phyloP scores from a whole-genome alignment of 2,888 invertebrate genomes.

The Dorcus parallelipipedus region DNA sequence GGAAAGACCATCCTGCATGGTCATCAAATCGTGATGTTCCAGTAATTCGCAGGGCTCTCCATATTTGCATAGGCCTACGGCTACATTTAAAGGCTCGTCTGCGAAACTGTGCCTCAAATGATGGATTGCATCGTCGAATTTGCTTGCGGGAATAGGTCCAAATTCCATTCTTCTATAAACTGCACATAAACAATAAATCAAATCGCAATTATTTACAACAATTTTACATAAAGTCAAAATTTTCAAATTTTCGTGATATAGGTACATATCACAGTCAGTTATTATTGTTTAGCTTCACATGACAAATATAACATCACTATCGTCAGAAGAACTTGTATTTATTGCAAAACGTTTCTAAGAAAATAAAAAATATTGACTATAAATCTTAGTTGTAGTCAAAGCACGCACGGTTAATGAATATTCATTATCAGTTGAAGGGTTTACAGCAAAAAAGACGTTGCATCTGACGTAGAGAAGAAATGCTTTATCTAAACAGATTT shows the following conservation, averaged over 20 bases:
- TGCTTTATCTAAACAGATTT: too few species aligned
- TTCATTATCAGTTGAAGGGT: too few species aligned
- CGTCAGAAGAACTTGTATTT: too few species aligned
- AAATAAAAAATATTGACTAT: too few species aligned
- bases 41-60: constrained; percentile 70
- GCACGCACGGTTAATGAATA: too few species aligned
- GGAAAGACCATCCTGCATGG: constrained; percentile 72
- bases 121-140: constrained; percentile 62
- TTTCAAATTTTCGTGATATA: neutral
- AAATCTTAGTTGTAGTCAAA: too few species aligned
- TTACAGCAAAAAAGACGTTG: too few species aligned
- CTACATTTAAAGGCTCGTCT: constrained; percentile 79
- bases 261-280: too few species aligned
- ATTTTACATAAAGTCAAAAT: neutral
- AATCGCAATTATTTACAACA: neutral
- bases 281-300: too few species aligned
- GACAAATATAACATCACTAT: too few species aligned
- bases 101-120: constrained; percentile 74
- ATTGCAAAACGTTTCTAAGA: too few species aligned
- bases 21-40: constrained; percentile 68
- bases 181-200: neutral
- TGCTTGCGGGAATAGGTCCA: constrained; percentile 50
- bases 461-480: too few species aligned
- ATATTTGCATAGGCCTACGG: constrained; percentile 67
- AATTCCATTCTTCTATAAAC: constrained; percentile 43